Evolutionary conservation across 1,140 invertebrate genomes (phyloP).

Genomic region (Panulirus ornatus): DNA sequence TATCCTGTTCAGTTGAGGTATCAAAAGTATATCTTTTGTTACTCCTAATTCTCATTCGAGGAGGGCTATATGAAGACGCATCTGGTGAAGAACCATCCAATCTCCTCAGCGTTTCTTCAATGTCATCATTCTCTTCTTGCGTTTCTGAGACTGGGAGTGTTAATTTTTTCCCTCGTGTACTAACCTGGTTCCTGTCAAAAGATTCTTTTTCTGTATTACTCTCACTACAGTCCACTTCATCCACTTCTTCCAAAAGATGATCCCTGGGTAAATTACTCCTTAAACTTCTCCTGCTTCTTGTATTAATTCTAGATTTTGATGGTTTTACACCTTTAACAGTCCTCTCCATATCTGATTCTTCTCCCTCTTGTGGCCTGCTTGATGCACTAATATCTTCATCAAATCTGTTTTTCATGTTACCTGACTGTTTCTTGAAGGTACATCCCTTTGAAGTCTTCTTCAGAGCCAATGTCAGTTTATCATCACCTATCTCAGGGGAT

Average conservation of each 20-base stretch:
- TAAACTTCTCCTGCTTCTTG: neutral
- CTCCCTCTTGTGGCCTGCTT: neutral
- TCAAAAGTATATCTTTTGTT: neutral
- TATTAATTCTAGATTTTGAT: neutral
- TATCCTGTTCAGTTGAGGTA: neutral
- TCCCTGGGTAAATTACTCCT: neutral
- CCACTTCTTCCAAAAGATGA: neutral
- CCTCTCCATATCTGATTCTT: neutral
- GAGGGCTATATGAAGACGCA: neutral
- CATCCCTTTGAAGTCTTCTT: no score
- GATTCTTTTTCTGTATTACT: neutral
- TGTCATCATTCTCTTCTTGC: constrained; percentile 26
- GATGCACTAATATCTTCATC: neutral
- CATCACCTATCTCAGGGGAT: neutral
- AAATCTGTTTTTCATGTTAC: neutral
- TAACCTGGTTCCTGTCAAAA: neutral
- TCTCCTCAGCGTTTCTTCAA: constrained; percentile 55
- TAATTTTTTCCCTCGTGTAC: neutral
- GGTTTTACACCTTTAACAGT: neutral
- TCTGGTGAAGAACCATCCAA: constrained; percentile 40
- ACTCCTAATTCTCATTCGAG: neutral
- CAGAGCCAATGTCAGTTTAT: neutral
- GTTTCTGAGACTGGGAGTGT: neutral
- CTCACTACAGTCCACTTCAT: neutral
- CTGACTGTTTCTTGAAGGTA: neutral